A percentile compares a stretch with the other conserved stretches of the same genome.
Conservation (phyloP, 2,888 invertebrate species). For the Rhorus exstirpatorius region DNA sequence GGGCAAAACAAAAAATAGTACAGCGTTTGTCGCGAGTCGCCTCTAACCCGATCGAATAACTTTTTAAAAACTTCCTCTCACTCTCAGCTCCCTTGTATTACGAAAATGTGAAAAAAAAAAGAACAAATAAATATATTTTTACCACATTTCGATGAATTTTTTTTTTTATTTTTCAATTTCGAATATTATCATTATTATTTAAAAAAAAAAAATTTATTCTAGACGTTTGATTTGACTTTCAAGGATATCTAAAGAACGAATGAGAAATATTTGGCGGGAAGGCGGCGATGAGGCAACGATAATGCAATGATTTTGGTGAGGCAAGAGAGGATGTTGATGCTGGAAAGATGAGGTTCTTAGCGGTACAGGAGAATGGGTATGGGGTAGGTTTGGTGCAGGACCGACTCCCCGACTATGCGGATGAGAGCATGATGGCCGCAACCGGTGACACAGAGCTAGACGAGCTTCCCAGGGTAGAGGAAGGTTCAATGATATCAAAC, state of each 20-base stretch:
- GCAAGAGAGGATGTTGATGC: slow-evolving; percentile 70
- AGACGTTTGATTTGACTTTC: slow-evolving; percentile 16
- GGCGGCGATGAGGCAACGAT: slow-evolving; percentile 11
- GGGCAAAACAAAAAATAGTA: too few relatives aligned
- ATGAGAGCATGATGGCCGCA: slow-evolving; percentile 81
- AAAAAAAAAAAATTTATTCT: too few relatives aligned
- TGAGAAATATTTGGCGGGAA: slow-evolving; percentile 13
- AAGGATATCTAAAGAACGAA: slow-evolving; percentile 23
- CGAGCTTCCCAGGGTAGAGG: slow-evolving; percentile 76
- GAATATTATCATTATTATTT: not conserved
- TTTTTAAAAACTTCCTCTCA: too few relatives aligned
- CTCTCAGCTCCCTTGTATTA: too few relatives aligned
- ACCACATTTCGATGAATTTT: too few relatives aligned
- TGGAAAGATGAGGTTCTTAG: slow-evolving; percentile 82
- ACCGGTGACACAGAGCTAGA: slow-evolving; percentile 77
- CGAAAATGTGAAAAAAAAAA: too few relatives aligned
- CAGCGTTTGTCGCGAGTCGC: too few relatives aligned
- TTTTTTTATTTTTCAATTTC: not conserved
- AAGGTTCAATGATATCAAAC: slow-evolving; percentile 90
- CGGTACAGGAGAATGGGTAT: slow-evolving; percentile 81
- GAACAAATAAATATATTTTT: too few relatives aligned
- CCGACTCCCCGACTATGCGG: slow-evolving; percentile 76
- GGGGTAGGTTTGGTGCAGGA: slow-evolving; percentile 81
- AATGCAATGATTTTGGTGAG: slow-evolving; percentile 46
- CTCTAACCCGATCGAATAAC: too few relatives aligned